phyloP scores from a whole-genome alignment of 2,888 invertebrate species.

The Watsonalla cultraria region DNA sequence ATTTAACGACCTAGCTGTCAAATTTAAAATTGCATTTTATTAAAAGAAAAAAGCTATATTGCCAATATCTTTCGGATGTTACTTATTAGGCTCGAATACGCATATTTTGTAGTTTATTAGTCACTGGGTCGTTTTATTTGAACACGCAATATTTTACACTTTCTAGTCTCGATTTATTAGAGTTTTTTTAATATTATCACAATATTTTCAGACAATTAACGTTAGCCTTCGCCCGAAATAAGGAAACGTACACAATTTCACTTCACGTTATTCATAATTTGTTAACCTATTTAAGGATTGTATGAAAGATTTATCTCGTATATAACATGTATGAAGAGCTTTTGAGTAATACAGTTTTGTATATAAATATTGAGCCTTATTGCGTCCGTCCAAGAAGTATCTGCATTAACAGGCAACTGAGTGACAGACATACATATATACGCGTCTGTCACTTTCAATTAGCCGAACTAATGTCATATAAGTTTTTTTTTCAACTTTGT shows the following conservation, averaged over 20 bases:
- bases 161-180: constrained; percentile 72
- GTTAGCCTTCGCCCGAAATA: constrained; percentile 11
- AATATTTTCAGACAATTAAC: constrained; percentile 20
- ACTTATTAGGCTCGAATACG: no score
- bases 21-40: constrained; percentile 5
- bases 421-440: neutral
- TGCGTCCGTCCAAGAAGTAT: constrained; percentile 53
- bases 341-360: neutral
- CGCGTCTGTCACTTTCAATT: no score
- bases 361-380: constrained; percentile 44
- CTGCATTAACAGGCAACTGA: constrained; percentile 9
- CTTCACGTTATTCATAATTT: neutral
- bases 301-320: no score
- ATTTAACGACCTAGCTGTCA: constrained; percentile 44
- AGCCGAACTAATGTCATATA: no score
- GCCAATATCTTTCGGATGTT: no score
- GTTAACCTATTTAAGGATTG: neutral
- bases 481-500: no score
- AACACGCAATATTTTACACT: constrained; percentile 54
- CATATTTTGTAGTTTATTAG: neutral
- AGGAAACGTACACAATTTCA: constrained; percentile 14
- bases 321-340: neutral
- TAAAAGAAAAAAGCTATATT: neutral
- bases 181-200: constrained; percentile 40
- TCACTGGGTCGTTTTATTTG: constrained; percentile 51